These are phyloP conservation scores for Holotrichia oblita DNA, from an alignment of 1,140 invertebrate genomes.

Conservation along the genomic window DNA sequence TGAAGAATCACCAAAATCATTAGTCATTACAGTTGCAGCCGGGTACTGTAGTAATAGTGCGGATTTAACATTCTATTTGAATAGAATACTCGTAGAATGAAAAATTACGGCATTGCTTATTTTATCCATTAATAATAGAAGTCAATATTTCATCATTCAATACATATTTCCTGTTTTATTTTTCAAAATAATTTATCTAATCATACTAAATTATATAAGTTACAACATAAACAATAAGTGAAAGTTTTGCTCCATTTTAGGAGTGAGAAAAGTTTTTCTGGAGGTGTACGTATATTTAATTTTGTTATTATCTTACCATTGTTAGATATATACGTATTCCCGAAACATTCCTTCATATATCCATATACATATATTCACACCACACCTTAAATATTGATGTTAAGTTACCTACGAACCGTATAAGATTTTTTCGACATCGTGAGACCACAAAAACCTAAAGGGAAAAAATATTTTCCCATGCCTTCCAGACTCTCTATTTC, in stretches of 20 bases:
- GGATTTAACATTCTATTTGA: too few species aligned
- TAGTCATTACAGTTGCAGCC: too few species aligned
- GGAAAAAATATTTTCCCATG: conserved; percentile 36
- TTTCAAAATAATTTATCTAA: too few species aligned
- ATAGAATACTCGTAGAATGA: too few species aligned
- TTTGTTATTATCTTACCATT: conserved; percentile 14
- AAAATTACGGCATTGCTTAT: too few species aligned
- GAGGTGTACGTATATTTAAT: background rate
- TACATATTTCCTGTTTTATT: too few species aligned
- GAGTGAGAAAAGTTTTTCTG: background rate
- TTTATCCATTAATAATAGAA: too few species aligned
- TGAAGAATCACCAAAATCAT: too few species aligned
- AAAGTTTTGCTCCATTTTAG: background rate
- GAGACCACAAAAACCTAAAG: conserved; percentile 26
- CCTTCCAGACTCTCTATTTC: conserved; percentile 23
- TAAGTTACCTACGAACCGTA: background rate
- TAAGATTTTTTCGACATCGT: conserved; percentile 33
- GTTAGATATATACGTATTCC: background rate
- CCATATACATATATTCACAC: background rate
- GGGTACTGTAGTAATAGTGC: too few species aligned
- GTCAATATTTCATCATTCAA: too few species aligned
- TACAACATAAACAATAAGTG: background rate
- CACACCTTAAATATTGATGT: conserved; percentile 10
- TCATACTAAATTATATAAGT: too few species aligned
- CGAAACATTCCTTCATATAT: background rate